Conservation (phyloP, 1,140 invertebrate genomes). For the Limonius californicus region DNA sequence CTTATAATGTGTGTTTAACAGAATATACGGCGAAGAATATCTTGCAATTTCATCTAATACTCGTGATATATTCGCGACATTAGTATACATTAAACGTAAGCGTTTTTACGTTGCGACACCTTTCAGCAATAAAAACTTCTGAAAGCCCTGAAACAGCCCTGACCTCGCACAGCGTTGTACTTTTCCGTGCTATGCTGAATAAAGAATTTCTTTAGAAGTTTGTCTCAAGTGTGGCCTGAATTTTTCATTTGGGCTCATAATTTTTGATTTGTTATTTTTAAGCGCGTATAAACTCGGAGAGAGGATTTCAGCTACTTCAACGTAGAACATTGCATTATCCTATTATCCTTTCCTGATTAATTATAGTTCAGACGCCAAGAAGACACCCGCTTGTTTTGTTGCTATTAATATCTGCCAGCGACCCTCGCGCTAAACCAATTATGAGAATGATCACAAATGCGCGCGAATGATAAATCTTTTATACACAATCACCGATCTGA, state of each 20-base stretch:
- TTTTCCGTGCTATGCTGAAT: too few species aligned
- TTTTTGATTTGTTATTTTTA: not conserved
- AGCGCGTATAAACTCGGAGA: not conserved
- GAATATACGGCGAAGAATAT: too few species aligned
- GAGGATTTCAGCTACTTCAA: not conserved
- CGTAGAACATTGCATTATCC: not conserved
- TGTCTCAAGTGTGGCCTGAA: too few species aligned
- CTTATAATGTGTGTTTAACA: too few species aligned
- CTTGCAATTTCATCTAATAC: too few species aligned
- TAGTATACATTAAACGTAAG: too few species aligned
- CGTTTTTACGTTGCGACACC: too few species aligned
- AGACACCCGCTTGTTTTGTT: conserved; percentile 32
- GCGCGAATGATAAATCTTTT: conserved; percentile 33
- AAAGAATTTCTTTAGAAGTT: not conserved
- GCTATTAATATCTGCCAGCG: conserved; percentile 33
- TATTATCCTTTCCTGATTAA: conserved; percentile 23
- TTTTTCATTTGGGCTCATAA: not conserved
- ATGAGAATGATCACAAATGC: conserved; percentile 30
- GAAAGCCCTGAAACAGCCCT: too few species aligned
- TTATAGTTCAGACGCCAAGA: conserved; percentile 24
- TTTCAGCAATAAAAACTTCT: too few species aligned
- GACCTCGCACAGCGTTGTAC: too few species aligned
- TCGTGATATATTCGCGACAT: too few species aligned
- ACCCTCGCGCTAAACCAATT: conserved; percentile 29
- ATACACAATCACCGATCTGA: conserved; percentile 32